phyloP scores from a whole-genome alignment of 1,140 invertebrate species.

The Maconellicoccus hirsutus region DNA sequence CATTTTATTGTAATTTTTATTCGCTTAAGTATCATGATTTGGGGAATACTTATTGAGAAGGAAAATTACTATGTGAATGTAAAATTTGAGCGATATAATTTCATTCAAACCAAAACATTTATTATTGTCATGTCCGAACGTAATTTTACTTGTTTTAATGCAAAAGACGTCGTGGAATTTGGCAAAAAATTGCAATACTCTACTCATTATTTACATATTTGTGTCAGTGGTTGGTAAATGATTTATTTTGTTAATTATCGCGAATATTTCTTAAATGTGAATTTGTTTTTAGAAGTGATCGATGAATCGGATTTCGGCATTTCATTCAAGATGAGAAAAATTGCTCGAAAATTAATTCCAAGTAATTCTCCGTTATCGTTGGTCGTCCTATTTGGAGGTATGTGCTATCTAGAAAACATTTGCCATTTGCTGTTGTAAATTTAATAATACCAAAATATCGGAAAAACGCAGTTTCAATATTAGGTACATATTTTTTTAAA shows the following conservation, averaged over 20 bases:
- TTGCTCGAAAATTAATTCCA: background rate
- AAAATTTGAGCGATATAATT: constrained; percentile 61
- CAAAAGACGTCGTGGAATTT: constrained; percentile 57
- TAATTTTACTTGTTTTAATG: constrained; percentile 62
- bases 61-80: constrained; percentile 56
- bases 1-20: background rate
- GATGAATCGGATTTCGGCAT: constrained; percentile 49
- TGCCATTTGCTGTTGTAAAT: too few relatives aligned
- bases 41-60: constrained; percentile 40
- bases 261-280: background rate
- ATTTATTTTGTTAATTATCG: background rate
- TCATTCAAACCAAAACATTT: constrained; percentile 45
- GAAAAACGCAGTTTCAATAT: too few relatives aligned
- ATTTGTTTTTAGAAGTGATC: background rate
- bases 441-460: too few relatives aligned
- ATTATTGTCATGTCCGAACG: constrained; percentile 59
- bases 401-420: too few relatives aligned
- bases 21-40: constrained; percentile 53
- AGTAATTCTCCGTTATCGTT: background rate
- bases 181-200: constrained; percentile 71
- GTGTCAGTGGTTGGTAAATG: constrained; percentile 50
- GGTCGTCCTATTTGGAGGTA: background rate
- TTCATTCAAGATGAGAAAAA: constrained; percentile 37
- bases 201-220: constrained; percentile 58
- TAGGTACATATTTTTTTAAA: too few relatives aligned